Base-by-base conservation (phyloP, 2,113 vertebrate species). In the Zosterops hypoxanthus region DNA sequence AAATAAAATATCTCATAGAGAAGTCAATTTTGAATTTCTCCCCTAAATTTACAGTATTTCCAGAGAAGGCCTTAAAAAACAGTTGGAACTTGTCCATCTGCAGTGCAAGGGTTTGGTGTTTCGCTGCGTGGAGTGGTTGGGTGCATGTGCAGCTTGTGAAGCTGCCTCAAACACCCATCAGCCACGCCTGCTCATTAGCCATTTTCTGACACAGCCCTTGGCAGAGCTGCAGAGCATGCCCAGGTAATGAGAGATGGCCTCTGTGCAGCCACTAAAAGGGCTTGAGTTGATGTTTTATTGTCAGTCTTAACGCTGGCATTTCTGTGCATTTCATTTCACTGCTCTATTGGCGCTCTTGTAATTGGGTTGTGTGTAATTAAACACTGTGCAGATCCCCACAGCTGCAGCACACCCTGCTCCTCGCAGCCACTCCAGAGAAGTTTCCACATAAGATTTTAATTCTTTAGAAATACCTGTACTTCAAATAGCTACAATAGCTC, bases 401-500 rank as follows among this genome's bases (percentile, higher is more conserved):
- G 66, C 88, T 49, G 68, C 90, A 68, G 47, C 69, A 3, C 3
- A 2, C 31, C n/a, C 46, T 53, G 77, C 80, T 78, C 7, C 29
- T 64, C 1, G 0, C 64, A 80, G 47, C 71, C 65, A 66, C 61
- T 85, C 53, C 33, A 63, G 69, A 82, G 50, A 88, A 88, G 55
- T 82, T 92, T 50, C 50, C 41, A 72, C 5, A 0, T 26, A 86
- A 46, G 46, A 42, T 69, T 78, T 83, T 34, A 3, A 25, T 75
- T 87, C 79, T 86, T 75, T 5, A 81, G 91, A 82, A 77, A 55
- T 39, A 76, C 50, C 34, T 72, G 33, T 26, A 86, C 84, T 80
- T 86, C 86, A 81, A 33, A 88, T 46, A 92, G 72, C 68, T 64
- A 73, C 86, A 94, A 61, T 70, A 84, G 44, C 84, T 94, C 89